These are phyloP conservation scores for Trichonephila inaurata DNA, from an alignment of 1,140 invertebrate genomes.

Conservation along the genomic window DNA sequence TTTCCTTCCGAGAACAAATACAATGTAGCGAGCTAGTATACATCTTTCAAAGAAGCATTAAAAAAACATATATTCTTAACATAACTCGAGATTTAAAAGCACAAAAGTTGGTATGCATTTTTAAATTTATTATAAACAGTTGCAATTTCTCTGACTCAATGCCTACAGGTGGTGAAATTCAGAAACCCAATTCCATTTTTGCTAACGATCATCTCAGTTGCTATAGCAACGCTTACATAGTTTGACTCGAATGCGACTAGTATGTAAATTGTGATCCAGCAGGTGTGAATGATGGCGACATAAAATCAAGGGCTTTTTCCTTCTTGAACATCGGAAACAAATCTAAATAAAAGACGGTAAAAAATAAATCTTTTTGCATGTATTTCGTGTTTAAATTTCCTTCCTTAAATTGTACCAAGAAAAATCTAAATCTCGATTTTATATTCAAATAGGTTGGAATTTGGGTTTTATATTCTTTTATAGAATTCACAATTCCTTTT, in stretches of 20 bases:
- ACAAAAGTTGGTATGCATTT: neutral
- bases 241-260: neutral
- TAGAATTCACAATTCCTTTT: neutral
- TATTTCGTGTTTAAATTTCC: too few species aligned
- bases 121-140: neutral
- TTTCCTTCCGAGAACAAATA: too few species aligned
- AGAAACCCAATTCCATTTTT: slow-evolving; percentile 7
- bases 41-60: too few species aligned
- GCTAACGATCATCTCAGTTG: slow-evolving; percentile 40
- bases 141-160: neutral
- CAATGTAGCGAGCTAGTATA: too few species aligned
- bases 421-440: too few species aligned
- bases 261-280: neutral
- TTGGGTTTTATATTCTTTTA: too few species aligned
- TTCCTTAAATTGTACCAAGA: too few species aligned
- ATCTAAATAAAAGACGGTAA: neutral
- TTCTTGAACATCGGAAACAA: neutral
- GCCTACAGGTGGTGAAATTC: neutral
- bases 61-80: too few species aligned
- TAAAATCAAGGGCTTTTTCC: slow-evolving; percentile 36
- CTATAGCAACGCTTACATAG: neutral
- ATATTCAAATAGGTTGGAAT: too few species aligned
- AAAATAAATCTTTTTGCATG: too few species aligned
- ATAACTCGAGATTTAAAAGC: too few species aligned
- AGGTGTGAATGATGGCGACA: slow-evolving; percentile 38